These are phyloP conservation scores for Catalaphyllia jardinei DNA, from an alignment of 64 coral and sea anemone species.

Conservation along the genomic window DNA sequence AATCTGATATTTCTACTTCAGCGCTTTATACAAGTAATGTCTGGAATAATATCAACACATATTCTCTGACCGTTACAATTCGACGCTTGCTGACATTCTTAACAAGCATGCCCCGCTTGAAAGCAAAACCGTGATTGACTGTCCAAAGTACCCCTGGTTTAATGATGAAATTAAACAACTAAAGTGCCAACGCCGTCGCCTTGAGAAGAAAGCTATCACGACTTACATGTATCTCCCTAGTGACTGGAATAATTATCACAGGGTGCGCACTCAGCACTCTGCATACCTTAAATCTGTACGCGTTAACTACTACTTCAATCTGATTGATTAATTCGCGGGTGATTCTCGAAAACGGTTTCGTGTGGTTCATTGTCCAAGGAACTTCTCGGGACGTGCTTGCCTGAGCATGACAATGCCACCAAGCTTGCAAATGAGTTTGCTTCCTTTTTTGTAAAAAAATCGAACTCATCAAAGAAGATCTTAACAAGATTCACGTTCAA, in stretches of 20 bases:
- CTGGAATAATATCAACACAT: background rate
- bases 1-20: background rate
- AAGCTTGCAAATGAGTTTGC: constrained; percentile 21
- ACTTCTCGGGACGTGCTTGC: constrained; percentile 10
- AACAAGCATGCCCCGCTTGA: constrained; percentile 5
- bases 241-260: constrained; percentile 32
- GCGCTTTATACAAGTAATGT: background rate
- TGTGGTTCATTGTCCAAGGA: constrained; percentile 31
- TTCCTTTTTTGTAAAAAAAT: constrained; percentile 6
- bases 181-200: constrained; percentile 7
- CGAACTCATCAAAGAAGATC: constrained; percentile 8
- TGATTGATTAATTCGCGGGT: background rate
- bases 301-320: no score
- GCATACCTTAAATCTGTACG: no score
- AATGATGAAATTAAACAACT: background rate
- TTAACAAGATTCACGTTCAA: constrained; percentile 22
- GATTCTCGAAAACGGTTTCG: background rate
- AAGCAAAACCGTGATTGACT: background rate
- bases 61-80: background rate
- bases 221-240: constrained; percentile 10
- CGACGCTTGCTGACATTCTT: constrained; percentile 7
- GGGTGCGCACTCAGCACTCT: background rate
- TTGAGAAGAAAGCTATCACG: constrained; percentile 24
- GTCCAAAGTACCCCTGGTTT: background rate
- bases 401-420: constrained; percentile 18